These are phyloP conservation scores for Xenus cinereus DNA, from an alignment of 2,113 vertebrate genomes.

Conservation along the genomic window DNA sequence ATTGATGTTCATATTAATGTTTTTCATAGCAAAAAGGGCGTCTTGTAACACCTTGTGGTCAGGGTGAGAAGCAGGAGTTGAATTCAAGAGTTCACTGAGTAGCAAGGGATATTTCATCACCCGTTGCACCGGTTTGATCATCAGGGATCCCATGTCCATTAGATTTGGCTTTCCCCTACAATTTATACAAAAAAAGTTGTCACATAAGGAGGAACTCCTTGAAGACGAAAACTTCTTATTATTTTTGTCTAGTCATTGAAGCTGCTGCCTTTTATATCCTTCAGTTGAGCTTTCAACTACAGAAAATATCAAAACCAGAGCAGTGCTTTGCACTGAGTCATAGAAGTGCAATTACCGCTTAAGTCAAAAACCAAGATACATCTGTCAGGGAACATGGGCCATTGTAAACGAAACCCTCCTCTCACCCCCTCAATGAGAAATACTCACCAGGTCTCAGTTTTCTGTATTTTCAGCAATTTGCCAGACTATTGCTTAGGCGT, in stretches of 20 bases:
- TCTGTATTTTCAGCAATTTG: not conserved
- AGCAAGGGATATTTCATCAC: slow-evolving; percentile 96
- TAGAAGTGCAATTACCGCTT: not conserved
- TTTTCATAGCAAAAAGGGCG: slow-evolving; percentile 83
- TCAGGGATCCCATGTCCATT: slow-evolving; percentile 91
- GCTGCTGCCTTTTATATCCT: not conserved
- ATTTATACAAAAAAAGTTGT: not conserved
- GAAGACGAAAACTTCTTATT: not conserved
- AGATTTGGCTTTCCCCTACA: slow-evolving; percentile 89
- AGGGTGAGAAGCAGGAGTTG: slow-evolving; percentile 89
- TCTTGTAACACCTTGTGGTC: slow-evolving; percentile 81
- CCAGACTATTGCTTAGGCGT: not conserved
- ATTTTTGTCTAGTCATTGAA: not conserved
- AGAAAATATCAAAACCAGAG: not conserved
- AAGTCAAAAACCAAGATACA: not conserved
- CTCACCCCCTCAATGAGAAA: not conserved
- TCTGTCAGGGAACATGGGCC: not conserved
- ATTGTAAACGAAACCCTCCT: not conserved
- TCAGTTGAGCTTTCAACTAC: not conserved
- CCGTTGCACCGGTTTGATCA: slow-evolving; percentile 96
- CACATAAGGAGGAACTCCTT: not conserved
- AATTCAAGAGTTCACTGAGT: slow-evolving; percentile 86
- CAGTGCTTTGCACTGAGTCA: not conserved
- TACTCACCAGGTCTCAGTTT: not conserved
- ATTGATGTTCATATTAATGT: slow-evolving; percentile 92